Percentiles rank a stretch among this genome's conserved stretches.
Evolutionary conservation across 2,113 vertebrate species (phyloP).

Genomic region (Salvator merianae): DNA sequence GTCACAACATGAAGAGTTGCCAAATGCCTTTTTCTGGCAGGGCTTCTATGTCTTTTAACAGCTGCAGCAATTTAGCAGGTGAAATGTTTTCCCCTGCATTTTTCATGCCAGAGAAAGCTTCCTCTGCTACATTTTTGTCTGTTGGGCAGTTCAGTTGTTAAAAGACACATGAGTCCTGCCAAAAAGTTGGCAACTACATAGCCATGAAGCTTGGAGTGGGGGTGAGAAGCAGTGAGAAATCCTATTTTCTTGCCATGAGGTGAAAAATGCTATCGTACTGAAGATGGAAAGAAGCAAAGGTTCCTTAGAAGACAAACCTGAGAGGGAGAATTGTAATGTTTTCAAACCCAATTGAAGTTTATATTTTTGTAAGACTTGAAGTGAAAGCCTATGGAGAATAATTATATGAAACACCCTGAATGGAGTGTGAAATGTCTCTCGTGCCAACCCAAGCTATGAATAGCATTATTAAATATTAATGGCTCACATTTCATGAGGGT

Average conservation of each 20-base stretch:
- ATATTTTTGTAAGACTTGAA: slow-evolving; percentile 59
- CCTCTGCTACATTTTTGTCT: not conserved
- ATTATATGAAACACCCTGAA: slow-evolving; percentile 70
- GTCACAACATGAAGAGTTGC: not conserved
- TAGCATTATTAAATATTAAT: slow-evolving; percentile 81
- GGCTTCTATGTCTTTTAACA: not conserved
- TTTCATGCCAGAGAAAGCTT: not conserved
- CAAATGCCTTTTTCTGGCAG: not conserved
- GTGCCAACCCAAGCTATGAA: slow-evolving; percentile 66
- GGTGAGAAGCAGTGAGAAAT: not conserved
- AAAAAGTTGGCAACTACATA: not conserved
- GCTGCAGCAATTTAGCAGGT: not conserved
- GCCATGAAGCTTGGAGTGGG: not conserved
- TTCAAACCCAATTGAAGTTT: slow-evolving; percentile 59
- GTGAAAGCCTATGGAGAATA: slow-evolving; percentile 62
- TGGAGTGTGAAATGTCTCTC: slow-evolving; percentile 72
- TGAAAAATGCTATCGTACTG: not conserved
- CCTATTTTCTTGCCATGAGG: not conserved
- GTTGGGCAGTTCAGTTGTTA: slow-evolving; percentile 4
- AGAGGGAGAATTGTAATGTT: slow-evolving; percentile 48
- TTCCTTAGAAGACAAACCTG: slow-evolving; percentile 8
- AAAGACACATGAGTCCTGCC: not conserved
- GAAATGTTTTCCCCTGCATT: not conserved
- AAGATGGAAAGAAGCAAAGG: slow-evolving; percentile 14
- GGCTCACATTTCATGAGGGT: slow-evolving; percentile 64